Conservation (phyloP, 2,113 vertebrate species). For the Serilophus lunatus region DNA sequence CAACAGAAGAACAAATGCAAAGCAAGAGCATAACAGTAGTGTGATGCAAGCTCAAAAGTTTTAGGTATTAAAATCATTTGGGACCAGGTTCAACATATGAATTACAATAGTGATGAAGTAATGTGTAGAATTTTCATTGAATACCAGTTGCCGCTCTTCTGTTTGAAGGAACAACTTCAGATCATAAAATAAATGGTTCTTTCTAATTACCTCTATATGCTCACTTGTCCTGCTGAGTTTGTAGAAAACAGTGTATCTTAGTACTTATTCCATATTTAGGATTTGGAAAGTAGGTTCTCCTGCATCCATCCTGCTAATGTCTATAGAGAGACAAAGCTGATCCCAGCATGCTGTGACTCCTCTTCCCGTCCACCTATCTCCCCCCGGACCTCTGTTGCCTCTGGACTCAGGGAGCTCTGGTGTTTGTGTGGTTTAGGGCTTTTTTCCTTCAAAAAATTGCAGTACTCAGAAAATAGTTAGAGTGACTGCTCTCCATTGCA, state of each 20-base stretch:
- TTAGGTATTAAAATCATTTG: neutral
- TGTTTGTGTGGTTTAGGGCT: neutral
- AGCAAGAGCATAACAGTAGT: conserved; percentile 8
- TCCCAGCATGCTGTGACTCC: neutral
- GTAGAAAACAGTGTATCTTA: neutral
- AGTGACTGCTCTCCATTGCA: neutral
- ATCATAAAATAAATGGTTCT: neutral
- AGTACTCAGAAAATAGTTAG: neutral
- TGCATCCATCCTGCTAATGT: neutral
- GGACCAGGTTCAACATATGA: neutral
- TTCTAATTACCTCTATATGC: neutral
- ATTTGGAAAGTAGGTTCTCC: neutral
- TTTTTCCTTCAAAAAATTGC: neutral
- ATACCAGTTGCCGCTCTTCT: neutral
- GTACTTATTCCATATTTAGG: neutral
- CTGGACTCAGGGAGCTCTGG: neutral
- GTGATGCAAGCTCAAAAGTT: neutral
- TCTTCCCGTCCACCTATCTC: neutral
- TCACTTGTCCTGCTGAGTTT: neutral
- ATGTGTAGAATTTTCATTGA: neutral
- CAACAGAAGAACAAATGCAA: conserved; percentile 26
- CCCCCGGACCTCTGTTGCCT: neutral
- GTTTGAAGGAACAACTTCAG: neutral
- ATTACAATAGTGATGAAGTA: neutral
- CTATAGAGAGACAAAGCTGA: neutral